Conservation (phyloP, 2,113 vertebrate species). For the Ibidorhyncha struthersii region DNA sequence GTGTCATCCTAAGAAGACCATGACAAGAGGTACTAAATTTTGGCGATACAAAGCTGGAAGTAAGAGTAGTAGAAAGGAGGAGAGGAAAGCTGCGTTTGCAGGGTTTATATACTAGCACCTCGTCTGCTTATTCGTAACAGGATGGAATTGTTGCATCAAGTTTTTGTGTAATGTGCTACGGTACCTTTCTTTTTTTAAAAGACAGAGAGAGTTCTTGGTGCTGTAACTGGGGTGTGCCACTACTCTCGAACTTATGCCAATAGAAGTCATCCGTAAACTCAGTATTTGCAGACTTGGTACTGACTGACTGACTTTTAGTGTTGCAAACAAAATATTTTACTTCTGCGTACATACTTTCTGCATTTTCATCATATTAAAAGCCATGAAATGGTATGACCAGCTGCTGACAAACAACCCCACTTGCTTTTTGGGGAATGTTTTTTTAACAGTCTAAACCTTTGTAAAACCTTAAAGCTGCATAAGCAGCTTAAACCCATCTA, state of each 20-base stretch:
- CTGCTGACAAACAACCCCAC: not conserved
- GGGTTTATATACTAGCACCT: rapidly evolving
- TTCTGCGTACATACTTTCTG: rapidly evolving
- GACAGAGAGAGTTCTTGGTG: not conserved
- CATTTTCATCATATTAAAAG: rapidly evolving
- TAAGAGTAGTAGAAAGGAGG: not conserved
- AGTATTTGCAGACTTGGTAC: not conserved
- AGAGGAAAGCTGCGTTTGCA: not conserved
- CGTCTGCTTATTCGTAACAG: not conserved
- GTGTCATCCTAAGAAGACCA: not conserved
- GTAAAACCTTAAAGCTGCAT: constrained; percentile 58
- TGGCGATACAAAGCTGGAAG: not conserved
- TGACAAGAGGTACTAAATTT: rapidly evolving
- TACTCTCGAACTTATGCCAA: not conserved
- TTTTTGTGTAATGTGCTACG: not conserved
- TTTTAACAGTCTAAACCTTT: constrained; percentile 57
- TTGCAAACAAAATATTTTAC: not conserved
- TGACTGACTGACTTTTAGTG: not conserved
- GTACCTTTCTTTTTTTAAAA: not conserved
- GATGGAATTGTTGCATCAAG: not conserved
- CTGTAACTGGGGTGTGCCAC: not conserved
- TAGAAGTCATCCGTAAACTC: not conserved
- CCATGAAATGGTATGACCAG: not conserved
- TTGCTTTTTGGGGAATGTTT: constrained; percentile 20
- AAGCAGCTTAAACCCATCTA: constrained; percentile 62